Evolutionary conservation across 2,113 vertebrate species (phyloP), one percentile per base, ranked within the genome.

Genomic region (Nyctibius bracteatus): DNA sequence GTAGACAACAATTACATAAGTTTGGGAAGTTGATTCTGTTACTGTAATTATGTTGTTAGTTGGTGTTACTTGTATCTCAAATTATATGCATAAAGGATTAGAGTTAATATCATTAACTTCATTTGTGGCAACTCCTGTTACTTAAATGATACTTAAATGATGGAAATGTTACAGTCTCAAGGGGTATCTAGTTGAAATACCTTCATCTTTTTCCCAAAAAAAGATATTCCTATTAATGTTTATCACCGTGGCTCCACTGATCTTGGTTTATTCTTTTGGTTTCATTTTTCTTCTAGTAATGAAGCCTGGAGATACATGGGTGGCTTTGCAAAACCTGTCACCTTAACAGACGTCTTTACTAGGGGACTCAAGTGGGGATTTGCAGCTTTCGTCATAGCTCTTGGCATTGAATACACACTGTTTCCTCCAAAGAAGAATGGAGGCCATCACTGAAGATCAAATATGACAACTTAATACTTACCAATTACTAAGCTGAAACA

Each of bases 361-460:
- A 99, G 93, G 95, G 99, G 99, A 73, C 98, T 99, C 97, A 99
- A 99, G 92, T 99, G 98, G 98, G 99, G 99, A 86, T 99, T 99
- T 97, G 98, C 98, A 82, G 99, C 99, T 20, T 99, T 99, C 12
- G 97, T 99, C 39, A 96, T 99, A 43, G 98, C 99, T 63, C 94
- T 99, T 75, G 99, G 98, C 19, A 97, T 99, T 44, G 99, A 99
- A 94, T 99, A 99, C 90, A 46, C 97, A 10, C 78, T 99, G 46
- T 98, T 98, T 77, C 98, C 99, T 44, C 98, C 98, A 17, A 99
- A 99, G 97, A 99, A 99, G 89, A n/a, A 98, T 79, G 96, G 98
- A 82, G 99, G 98, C 22, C 98, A 98, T 85, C 97, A 97, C 90
- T 98, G 96, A 98, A 98, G 80, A 92, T 80, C 46, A 67, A 75